Percentiles rank a stretch among this genome's conserved stretches.
These are phyloP conservation scores for Conus canariensis DNA, from an alignment of 2,888 invertebrate genomes.

Conservation along the genomic window DNA sequence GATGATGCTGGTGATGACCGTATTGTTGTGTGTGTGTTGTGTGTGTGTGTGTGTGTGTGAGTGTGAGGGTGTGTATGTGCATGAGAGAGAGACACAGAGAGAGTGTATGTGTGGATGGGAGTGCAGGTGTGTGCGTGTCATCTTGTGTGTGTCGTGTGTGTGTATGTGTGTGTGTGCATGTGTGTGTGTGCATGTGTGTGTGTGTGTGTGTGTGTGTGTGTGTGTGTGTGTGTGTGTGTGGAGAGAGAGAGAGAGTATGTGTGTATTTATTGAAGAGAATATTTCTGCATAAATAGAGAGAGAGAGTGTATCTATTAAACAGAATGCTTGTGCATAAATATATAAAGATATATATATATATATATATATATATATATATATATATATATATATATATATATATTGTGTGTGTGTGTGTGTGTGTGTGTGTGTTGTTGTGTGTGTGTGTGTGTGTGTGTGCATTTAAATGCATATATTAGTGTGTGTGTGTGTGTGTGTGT, in stretches of 20 bases:
- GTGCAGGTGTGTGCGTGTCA: background rate
- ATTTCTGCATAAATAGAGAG: background rate
- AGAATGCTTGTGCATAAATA: background rate
- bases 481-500: background rate
- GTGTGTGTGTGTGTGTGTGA: background rate
- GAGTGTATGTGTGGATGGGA: background rate
- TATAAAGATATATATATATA: no score
- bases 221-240: background rate
- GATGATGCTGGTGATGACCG: no score
- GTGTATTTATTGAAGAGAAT: background rate
- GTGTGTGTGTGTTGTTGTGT: background rate
- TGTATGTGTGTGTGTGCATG: background rate
- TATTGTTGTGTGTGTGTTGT: conserved; percentile 3
- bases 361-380: no score
- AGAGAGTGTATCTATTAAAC: background rate
- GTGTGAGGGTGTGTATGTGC: background rate
- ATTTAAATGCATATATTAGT: background rate
- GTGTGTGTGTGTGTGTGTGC: background rate
- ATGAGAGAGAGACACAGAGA: no score
- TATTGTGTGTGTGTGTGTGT: background rate
- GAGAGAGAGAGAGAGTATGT: no score
- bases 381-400: background rate
- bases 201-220: background rate
- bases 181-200: background rate
- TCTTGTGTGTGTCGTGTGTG: background rate